phyloP scores from a whole-genome alignment of 2,113 vertebrate species.

The Cyanoliseus patagonus region DNA sequence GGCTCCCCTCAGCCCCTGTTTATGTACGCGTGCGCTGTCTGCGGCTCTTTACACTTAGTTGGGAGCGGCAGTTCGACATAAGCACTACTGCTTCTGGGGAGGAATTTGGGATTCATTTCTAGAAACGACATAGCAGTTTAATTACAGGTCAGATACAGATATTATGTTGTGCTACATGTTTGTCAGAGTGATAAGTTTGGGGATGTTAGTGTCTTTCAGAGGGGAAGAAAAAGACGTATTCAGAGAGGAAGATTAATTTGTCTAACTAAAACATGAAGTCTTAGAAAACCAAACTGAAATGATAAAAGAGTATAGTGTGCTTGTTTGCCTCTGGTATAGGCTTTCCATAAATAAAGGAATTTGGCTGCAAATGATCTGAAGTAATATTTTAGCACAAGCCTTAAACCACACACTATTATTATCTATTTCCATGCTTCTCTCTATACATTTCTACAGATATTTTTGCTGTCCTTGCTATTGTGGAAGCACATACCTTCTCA shows the following conservation, averaged over 20 bases:
- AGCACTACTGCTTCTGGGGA: neutral
- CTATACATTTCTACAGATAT: neutral
- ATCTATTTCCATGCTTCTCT: neutral
- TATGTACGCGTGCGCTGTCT: rapidly evolving
- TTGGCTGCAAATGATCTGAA: neutral
- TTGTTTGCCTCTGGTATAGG: neutral
- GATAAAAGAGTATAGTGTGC: neutral
- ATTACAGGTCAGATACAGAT: neutral
- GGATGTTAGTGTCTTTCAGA: neutral
- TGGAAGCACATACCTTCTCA: neutral
- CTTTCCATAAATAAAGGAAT: neutral
- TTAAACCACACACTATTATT: neutral
- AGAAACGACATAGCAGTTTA: neutral
- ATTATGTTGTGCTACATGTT: neutral
- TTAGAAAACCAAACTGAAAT: neutral
- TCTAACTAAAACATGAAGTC: neutral
- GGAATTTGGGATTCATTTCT: neutral
- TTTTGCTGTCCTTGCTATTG: neutral
- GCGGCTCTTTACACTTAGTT: rapidly evolving
- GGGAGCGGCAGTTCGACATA: neutral
- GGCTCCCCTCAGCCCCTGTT: neutral
- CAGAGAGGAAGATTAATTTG: neutral
- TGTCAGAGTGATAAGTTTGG: neutral
- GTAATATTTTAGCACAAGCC: constrained; percentile 9
- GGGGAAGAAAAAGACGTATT: neutral